A percentile compares a stretch with the other conserved stretches of the same genome.
Conservation (phyloP, 2,888 invertebrate genomes). For the Keiferia lycopersicella region DNA sequence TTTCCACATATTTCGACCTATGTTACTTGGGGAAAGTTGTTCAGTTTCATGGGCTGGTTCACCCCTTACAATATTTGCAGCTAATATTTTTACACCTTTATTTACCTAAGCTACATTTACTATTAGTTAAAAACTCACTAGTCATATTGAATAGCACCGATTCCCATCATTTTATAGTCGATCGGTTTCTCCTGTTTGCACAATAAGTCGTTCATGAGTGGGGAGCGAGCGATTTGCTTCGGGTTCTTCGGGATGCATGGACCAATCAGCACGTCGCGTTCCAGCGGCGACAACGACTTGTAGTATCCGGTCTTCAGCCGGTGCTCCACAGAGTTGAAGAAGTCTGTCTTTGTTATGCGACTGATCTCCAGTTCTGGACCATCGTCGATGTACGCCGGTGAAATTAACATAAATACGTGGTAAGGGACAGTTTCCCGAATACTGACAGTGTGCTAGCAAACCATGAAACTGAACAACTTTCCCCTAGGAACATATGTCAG, state of each 20-base stretch:
- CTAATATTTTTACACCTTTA: too few relatives aligned
- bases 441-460: too few relatives aligned
- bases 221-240: neutral
- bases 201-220: neutral
- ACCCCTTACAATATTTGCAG: too few relatives aligned
- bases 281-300: neutral
- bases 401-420: too few relatives aligned
- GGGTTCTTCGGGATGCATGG: neutral
- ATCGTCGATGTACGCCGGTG: neutral
- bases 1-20: too few relatives aligned
- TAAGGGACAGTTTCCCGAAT: too few relatives aligned
- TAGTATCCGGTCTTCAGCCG: neutral
- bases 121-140: neutral
- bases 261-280: neutral
- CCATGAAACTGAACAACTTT: too few relatives aligned
- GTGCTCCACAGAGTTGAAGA: constrained; percentile 4
- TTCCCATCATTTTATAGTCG: neutral
- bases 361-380: constrained; percentile 7
- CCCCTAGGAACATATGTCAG: too few relatives aligned
- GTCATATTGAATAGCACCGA: neutral
- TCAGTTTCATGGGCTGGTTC: too few relatives aligned
- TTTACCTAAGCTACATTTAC: too few relatives aligned
- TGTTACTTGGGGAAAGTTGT: too few relatives aligned
- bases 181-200: neutral
- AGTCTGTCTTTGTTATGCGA: constrained; percentile 4